Evolutionary conservation across 1,140 invertebrate species (phyloP), one percentile per base, ranked within the genome.

Genomic region (Sitophilus oryzae): DNA sequence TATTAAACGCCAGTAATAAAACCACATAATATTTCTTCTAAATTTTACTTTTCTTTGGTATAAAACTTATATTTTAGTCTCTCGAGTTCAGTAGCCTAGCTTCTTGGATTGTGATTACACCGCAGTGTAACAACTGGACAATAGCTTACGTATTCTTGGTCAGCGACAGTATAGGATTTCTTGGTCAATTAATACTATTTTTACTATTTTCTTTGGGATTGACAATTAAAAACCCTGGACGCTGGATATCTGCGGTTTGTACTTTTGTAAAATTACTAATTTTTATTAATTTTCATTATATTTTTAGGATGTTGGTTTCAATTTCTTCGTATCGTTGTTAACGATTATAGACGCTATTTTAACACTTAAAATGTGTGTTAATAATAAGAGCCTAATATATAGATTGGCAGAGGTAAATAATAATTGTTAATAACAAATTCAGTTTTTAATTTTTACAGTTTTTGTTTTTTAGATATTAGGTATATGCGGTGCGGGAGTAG

Each of bases 221-320:
- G 18, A 59, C 56, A 8, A 36, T 56, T 14, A 55, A 34, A 18
- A 37, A 53, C 41, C 60, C 60, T n/a, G 51, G 41, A 21, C 34
- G 20, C 14, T 61, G 60, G 60, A 56, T 61, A n/a, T 40, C 48
- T 38, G 2, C 16, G 25, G 57, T 55, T 48, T 25, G 56, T 44
- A 43, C 16, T 40, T 10, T 15, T 44, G 15, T n/a, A 52, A 30
- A 0, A 43, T 40, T 19, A 16, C n/a, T 20, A 43, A 30, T 23
- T 53, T 4, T 20, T 35, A 47, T 50, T 34, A 54, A 34, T 51
- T 50, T 41, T 41, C 8, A 23, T 11, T n/a, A n/a, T n/a, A n/a
- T n/a, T 61, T 61, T 22, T 20, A 61, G 60, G 60, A 61, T 45
- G 52, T 61, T 25, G 36, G 2, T 18, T 19, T 53, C 6, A 56